Evolutionary conservation across 2,888 invertebrate genomes (phyloP), one percentile per base, ranked within the genome.

Genomic region (Conus canariensis): DNA sequence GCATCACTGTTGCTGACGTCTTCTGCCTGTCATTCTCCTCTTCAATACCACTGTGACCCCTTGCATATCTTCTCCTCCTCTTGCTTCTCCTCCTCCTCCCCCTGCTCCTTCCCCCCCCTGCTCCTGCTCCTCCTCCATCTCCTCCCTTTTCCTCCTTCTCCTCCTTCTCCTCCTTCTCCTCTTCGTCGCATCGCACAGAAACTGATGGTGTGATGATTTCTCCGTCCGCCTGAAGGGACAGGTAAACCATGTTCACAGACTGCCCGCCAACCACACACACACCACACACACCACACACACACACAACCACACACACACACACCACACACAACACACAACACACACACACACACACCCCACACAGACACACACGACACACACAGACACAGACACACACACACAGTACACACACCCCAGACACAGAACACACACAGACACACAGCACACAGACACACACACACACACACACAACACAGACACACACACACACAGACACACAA

Each of bases 371-470:
- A 70, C 70, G 0, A 70, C 70, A 70, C 70, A 22, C n/a, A 22
- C 70, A 22, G n/a, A 22, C 70, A 5, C 70, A 22, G 5, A 74
- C 74, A n/a, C n/a, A 74, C 74, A 74, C 74, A 74, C 74, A 74
- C 74, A n/a, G n/a, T n/a, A 74, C 74, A 74, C 74, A 9, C 74
- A n/a, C 74, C n/a, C n/a, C n/a, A n/a, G n/a, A 9, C 74, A n/a
- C 74, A n/a, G n/a, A 19, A n/a, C 74, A n/a, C 74, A 74, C 74
- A n/a, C 74, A n/a, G 2, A 10, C 74, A 74, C 25, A n/a, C 74
- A 74, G 2, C 74, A 74, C 74, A n/a, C 74, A 74, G 25, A n/a
- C 74, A 74, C 74, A n/a, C 74, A 74, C 74, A 74, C 74, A n/a
- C 74, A 74, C 74, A 74, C 74, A n/a, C 64, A n/a, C 74, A 74